Conservation (phyloP, 2,797 vertebrate genomes). For the Xiphophorus birchmanni region DNA sequence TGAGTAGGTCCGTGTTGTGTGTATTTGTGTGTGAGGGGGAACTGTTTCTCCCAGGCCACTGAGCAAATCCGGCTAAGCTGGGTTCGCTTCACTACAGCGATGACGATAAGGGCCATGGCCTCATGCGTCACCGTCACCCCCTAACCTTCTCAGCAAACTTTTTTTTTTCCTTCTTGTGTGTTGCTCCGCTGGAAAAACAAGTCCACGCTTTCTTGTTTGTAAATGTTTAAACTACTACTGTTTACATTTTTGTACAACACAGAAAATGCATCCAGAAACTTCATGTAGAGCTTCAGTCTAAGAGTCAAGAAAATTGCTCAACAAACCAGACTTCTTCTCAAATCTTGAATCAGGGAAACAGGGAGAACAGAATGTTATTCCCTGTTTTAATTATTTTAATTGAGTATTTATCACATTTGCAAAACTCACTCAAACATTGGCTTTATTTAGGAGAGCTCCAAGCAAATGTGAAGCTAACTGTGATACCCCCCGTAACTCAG, state of each 20-base stretch:
- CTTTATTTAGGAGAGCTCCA: constrained; percentile 26
- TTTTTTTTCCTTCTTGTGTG: constrained; percentile 26
- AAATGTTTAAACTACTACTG: constrained; percentile 68
- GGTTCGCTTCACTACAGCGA: constrained; percentile 25
- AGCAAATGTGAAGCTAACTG: constrained; percentile 23
- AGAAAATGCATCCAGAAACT: constrained; percentile 20
- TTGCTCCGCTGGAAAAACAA: constrained; percentile 63
- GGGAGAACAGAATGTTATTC: constrained; percentile 11
- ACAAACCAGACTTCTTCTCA: constrained; percentile 33
- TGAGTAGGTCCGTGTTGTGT: constrained; percentile 62
- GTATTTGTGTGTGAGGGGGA: constrained; percentile 38
- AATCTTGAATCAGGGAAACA: background rate
- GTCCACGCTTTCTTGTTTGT: constrained; percentile 67
- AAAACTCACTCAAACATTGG: constrained; percentile 37
- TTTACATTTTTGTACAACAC: constrained; percentile 61
- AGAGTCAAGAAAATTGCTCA: constrained; percentile 32
- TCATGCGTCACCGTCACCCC: constrained; percentile 47
- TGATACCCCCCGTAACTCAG: constrained; percentile 35
- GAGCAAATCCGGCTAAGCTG: constrained; percentile 36
- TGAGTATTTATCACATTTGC: constrained; percentile 42
- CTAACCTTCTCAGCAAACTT: constrained; percentile 33
- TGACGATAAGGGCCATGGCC: constrained; percentile 37
- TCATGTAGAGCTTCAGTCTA: constrained; percentile 34
- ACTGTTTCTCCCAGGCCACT: constrained; percentile 42
- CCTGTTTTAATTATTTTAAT: constrained; percentile 36